Evolutionary conservation across 2,888 invertebrate genomes (phyloP), one percentile per base, ranked within the genome.

Genomic region (Mythimna lalbum): DNA sequence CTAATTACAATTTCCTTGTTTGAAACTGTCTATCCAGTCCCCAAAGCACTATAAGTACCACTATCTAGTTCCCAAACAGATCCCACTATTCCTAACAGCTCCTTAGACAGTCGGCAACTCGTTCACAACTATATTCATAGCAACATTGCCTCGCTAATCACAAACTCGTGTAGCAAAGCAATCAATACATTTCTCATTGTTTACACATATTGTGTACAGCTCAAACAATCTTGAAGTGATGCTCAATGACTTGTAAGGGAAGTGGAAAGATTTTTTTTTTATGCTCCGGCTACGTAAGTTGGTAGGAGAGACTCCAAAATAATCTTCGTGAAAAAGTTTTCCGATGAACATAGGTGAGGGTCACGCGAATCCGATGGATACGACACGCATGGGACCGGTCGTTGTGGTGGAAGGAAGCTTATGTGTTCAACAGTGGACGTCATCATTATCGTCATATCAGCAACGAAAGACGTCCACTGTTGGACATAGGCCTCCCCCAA

Each of bases 61-160:
- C 49, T n/a, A 27, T 7, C n/a, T 55, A 59, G 33, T 55, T 55
- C 3, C 27, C 36, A 27, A 57, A 70, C 31, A 59, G 27, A 27
- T 43, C 7, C 19, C 2, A 49, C 19, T 49, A 49, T 49, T 49
- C 27, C 47, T 43, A 33, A 55, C 31, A 55, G 33, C 55, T 55
- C 27, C 27, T 60, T 21, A 63, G 36, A 50, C 69, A 55, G 61
- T 62, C 17, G 1, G 53, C 31, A 69, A 69, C 60, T 74, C 23
- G 52, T 59, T 59, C 55, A 57, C 52, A 59, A 68, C 68, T 53
- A 53, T 62, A 62, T 62, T 76, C 78, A 73, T 62, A 67, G 31
- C 6, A 73, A 76, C 76, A 76, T 43, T 31, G 36, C 33, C 23
- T 17, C 62, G 53, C n/a, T 78, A 80, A 78, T 80, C 76, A 70